Evolutionary conservation across 2,888 invertebrate genomes (phyloP).

Genomic region (Sialis lutaria): DNA sequence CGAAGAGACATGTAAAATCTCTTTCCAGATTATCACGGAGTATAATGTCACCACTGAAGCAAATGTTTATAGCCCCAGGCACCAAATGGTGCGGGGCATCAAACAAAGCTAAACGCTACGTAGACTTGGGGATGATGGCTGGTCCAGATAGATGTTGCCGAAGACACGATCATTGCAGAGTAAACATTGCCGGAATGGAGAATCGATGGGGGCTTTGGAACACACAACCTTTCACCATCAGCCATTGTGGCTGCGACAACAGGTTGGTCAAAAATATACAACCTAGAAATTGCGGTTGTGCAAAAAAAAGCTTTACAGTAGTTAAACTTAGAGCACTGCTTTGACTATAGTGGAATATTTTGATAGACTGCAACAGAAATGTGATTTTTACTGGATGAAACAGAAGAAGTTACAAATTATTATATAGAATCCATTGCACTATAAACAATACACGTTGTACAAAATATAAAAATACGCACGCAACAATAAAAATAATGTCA

Average conservation of each 20-base stretch:
- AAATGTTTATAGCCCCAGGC: slow-evolving; percentile 40
- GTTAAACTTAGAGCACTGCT: too few species aligned
- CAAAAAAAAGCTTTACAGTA: too few species aligned
- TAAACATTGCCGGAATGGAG: slow-evolving; percentile 40
- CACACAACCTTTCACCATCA: slow-evolving; percentile 50
- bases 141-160: slow-evolving; percentile 55
- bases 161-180: slow-evolving; percentile 51
- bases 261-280: slow-evolving; percentile 33
- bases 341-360: too few species aligned
- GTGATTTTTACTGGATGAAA: too few species aligned
- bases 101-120: slow-evolving; percentile 36
- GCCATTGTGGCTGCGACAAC: slow-evolving; percentile 61
- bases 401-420: too few species aligned
- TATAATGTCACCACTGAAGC: slow-evolving; percentile 27
- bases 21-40: slow-evolving; percentile 14
- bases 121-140: slow-evolving; percentile 38
- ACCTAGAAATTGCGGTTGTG: too few species aligned
- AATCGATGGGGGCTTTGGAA: slow-evolving; percentile 47
- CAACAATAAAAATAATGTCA: too few species aligned
- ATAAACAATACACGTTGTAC: too few species aligned
- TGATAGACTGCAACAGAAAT: too few species aligned
- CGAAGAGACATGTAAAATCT: too few species aligned
- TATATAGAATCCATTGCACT: too few species aligned
- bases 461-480: too few species aligned
- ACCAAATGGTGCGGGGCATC: slow-evolving; percentile 61